phyloP scores from a whole-genome alignment of 2,113 vertebrate species.

The Onychostruthus taczanowskii region DNA sequence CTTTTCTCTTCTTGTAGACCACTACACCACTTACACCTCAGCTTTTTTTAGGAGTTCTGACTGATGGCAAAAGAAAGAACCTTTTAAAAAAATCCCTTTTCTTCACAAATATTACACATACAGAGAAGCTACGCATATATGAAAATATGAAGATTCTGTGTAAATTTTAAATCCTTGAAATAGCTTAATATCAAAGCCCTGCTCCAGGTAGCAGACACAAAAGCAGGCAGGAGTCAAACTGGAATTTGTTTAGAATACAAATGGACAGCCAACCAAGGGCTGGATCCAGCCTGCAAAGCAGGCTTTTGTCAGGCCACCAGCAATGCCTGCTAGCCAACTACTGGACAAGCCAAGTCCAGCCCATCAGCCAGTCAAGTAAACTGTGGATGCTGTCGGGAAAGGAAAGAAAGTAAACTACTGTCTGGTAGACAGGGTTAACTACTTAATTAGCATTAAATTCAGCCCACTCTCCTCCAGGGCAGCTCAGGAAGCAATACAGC shows the following conservation, averaged over 20 bases:
- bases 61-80: not conserved
- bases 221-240: not conserved
- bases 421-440: not conserved
- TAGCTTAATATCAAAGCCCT: not conserved
- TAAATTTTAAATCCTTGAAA: not conserved
- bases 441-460: not conserved
- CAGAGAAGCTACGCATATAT: not conserved
- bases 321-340: not conserved
- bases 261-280: not conserved
- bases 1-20: not conserved
- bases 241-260: slow-evolving; percentile 23
- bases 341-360: not conserved
- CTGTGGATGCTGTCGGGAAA: not conserved
- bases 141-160: not conserved
- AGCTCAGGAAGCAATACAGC: not conserved
- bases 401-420: not conserved
- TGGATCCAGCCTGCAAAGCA: slow-evolving; percentile 8
- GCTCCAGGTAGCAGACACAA: not conserved
- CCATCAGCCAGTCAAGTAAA: not conserved
- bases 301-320: not conserved
- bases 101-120: not conserved
- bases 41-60: not conserved
- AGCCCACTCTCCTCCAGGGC: not conserved
- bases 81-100: not conserved
- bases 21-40: not conserved